Evolutionary conservation across 2,797 vertebrate genomes (phyloP).

Genomic region (Toxotes lorentzi): DNA sequence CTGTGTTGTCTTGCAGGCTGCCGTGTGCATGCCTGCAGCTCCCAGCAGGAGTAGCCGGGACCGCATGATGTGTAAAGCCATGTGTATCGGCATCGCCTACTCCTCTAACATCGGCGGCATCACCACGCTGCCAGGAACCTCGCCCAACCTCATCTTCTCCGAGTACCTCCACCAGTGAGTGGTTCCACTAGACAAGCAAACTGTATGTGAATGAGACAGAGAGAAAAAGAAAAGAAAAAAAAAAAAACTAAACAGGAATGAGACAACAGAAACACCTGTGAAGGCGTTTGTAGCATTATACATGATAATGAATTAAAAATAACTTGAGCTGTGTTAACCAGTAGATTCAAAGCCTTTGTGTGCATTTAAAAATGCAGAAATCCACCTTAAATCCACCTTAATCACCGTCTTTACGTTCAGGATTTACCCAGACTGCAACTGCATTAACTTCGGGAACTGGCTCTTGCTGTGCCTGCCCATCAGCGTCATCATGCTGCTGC

Average conservation of each 20-base stretch:
- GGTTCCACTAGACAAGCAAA: background rate
- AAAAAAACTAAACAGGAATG: background rate
- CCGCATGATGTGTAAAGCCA: conserved; percentile 89
- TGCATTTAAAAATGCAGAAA: background rate
- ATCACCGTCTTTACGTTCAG: conserved; percentile 71
- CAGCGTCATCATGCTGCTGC: conserved; percentile 85
- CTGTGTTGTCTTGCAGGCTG: conserved; percentile 18
- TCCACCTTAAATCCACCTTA: conserved; percentile 8
- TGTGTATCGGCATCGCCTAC: conserved; percentile 92
- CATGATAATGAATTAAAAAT: background rate
- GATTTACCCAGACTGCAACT: conserved; percentile 88
- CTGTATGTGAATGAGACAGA: background rate
- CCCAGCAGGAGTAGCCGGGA: background rate
- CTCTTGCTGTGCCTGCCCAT: conserved; percentile 90
- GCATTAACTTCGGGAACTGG: conserved; percentile 94
- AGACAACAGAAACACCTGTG: background rate
- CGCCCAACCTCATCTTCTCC: conserved; percentile 93
- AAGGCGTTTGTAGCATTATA: background rate
- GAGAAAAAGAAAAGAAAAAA: background rate
- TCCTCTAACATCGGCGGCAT: conserved; percentile 93
- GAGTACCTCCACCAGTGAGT: conserved; percentile 93
- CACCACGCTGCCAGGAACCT: conserved; percentile 92
- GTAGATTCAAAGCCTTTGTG: background rate
- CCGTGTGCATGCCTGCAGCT: background rate
- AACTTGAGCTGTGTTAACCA: background rate